Evolutionary conservation across 2,797 vertebrate genomes (phyloP), one percentile per base, ranked within the genome.

Genomic region (Clarias fuscus): DNA sequence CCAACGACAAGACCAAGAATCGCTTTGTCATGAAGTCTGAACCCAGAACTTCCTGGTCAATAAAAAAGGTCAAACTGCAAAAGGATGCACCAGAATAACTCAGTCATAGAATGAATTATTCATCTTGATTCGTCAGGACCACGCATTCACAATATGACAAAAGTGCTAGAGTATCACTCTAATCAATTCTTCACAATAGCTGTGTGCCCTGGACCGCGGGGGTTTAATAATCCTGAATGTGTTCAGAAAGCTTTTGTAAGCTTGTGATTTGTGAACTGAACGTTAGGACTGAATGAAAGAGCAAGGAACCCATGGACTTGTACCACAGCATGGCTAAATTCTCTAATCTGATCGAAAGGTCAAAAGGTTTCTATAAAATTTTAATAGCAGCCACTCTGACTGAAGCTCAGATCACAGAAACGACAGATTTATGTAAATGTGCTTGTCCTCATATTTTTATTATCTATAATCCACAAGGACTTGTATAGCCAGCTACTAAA

Each of bases 101-200:
- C 53, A 5, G 53, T 58, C 17, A 58, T 30, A 33, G 15, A 78
- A 78, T 59, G 14, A 20, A 59, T 77, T 59, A 22, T 33, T 59
- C 8, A 59, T 77, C 17, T 33, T 33, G 17, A 10, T 77, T 77
- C n/a, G 27, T 33, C 59, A 43, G 70, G n/a, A 64, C 17, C 56
- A 62, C 20, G 1, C 7, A n/a, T 20, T 77, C 33, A 85, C 37
- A 72, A 40, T 24, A 59, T 62, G 84, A 85, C 24, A 18, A 18
- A 56, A 43, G 13, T 64, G 72, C 73, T 10, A 17, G 37, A 75
- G 27, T 56, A 18, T 71, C 62, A n/a, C n/a, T 85, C 13, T 30
- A 81, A 81, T 81, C 65, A 85, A 20, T 77, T 27, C 76, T n/a
- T 85, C 13, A n/a, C 53, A 85, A 43, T 67, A 62, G 48, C 65